Conservation (phyloP, 2,797 vertebrate genomes). For the Thunnus albacares region DNA sequence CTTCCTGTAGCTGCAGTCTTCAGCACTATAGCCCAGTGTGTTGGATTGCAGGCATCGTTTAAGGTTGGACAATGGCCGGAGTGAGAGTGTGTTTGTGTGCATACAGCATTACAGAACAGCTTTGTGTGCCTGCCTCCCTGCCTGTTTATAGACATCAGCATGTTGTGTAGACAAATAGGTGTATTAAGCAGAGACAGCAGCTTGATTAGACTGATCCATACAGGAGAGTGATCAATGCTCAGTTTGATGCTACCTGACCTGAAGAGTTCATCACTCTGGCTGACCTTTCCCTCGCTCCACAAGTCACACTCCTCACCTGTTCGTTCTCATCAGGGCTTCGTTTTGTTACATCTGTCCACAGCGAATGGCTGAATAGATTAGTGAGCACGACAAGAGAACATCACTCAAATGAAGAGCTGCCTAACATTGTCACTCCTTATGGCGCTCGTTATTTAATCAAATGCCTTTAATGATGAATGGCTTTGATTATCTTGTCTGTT, state of each 20-base stretch:
- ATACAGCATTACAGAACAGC: constrained; percentile 5
- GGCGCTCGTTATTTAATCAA: constrained; percentile 29
- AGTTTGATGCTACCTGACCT: constrained; percentile 69
- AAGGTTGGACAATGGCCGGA: constrained; percentile 50
- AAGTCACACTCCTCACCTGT: constrained; percentile 47
- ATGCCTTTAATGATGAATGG: constrained; percentile 28
- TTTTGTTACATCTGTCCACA: constrained; percentile 49
- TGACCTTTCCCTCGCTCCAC: constrained; percentile 70
- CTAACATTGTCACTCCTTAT: background rate
- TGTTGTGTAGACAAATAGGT: constrained; percentile 71
- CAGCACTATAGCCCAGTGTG: constrained; percentile 68
- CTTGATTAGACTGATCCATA: constrained; percentile 80
- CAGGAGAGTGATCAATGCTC: constrained; percentile 75
- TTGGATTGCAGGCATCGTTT: constrained; percentile 71
- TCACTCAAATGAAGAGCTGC: constrained; percentile 18
- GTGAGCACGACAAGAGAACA: constrained; percentile 5
- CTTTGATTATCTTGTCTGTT: constrained; percentile 51
- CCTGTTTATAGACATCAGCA: constrained; percentile 44
- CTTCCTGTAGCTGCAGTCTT: constrained; percentile 65
- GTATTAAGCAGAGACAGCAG: constrained; percentile 69
- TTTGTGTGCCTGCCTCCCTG: constrained; percentile 16
- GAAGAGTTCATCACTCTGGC: constrained; percentile 78
- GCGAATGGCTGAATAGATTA: constrained; percentile 45
- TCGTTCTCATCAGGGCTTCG: constrained; percentile 61
- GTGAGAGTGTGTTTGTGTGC: constrained; percentile 21